Evolutionary conservation across 1,140 invertebrate species (phyloP), one percentile per base, ranked within the genome.

Genomic region (Tetranychus urticae): DNA sequence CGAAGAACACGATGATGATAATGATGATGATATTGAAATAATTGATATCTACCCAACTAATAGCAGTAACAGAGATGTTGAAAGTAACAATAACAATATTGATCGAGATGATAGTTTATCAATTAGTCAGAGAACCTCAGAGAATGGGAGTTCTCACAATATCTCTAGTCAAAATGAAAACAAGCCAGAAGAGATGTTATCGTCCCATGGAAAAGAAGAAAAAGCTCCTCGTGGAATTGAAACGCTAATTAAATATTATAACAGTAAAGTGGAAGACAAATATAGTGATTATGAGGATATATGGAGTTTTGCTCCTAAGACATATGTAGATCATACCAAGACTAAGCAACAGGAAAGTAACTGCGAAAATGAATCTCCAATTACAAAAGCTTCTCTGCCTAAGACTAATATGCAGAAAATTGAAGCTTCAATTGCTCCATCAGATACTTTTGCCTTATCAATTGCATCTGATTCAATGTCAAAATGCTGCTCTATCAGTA

Each of bases 271-370:
- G 7, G 82, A 84, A 54, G 88, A 93, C 69, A 92, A 91, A 75
- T 81, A 87, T 34, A 90, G 86, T 62, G 89, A 94, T 73, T 94
- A 94, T 70, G 88, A 94, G 73, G 89, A 93, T 70, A 82, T 93
- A 63, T 93, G 88, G 88, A 81, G 60, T 12, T 58, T 60, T 23
- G 56, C 60, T 39, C 46, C 47, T 33, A 31, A 31, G 2, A 48
- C 55, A 55, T 55, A 7, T 55, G 52, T 7, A 55, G 52, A 34
- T 58, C 31, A 3, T 35, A 58, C 10, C 56, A 58, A 58, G 36
- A 46, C 0, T 34, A 57, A n/a, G n/a, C 56, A 36, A 6, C 7
- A 45, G 6, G 5, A 36, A 31, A n/a, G 56, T 56, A 8, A 56
- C 54, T 23, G 8, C 6, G 23, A 56, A 33, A 34, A 23, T 3